Evolutionary conservation across 2,888 invertebrate genomes (phyloP), one percentile per base, ranked within the genome.

Genomic region (Vandiemenella viatica): DNA sequence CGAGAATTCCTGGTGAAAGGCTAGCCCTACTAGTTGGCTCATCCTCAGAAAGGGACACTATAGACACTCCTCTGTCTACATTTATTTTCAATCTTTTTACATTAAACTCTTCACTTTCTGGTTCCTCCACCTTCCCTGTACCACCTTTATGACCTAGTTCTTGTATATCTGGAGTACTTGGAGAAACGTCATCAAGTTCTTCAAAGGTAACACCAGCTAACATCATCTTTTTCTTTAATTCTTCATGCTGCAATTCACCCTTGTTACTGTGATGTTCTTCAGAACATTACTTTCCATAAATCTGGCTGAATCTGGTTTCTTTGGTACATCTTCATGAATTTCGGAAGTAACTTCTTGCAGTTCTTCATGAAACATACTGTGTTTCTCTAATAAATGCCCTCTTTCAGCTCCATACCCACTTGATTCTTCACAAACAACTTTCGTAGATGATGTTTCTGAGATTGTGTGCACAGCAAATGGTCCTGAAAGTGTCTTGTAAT

Each of bases 41-140:
- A 55, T 79, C 79, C 62, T 79, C 79, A 1, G 79, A 77, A 22
- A 77, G 66, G 1, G 79, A 78, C 52, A 74, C 72, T n/a, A 80
- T 79, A 1, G 79, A 79, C n/a, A 79, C 63, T 4, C 75, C 73
- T 55, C 77, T 69, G 57, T 71, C 73, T 0, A 66, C 61, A 21
- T 56, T 52, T 45, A 59, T 46, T n/a, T 54, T 49, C 18, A 55
- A 49, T 40, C 51, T 49, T 19, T 23, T 37, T 13, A 43, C 38
- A 15, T 43, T 26, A 2, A 41, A 44, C 13, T 50, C 47, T 16
- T 53, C 51, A 58, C 72, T 73, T 43, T 65, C 65, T 3, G 74
- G 73, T 56, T 73, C 73, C 56, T 73, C 72, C 46, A 74, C 70
- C 10, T 70, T 68, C 23, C 71, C 71, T 7, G 40, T 22, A 23